phyloP scores from a whole-genome alignment of 2,797 vertebrate genomes.

The Brachymystax lenok region DNA sequence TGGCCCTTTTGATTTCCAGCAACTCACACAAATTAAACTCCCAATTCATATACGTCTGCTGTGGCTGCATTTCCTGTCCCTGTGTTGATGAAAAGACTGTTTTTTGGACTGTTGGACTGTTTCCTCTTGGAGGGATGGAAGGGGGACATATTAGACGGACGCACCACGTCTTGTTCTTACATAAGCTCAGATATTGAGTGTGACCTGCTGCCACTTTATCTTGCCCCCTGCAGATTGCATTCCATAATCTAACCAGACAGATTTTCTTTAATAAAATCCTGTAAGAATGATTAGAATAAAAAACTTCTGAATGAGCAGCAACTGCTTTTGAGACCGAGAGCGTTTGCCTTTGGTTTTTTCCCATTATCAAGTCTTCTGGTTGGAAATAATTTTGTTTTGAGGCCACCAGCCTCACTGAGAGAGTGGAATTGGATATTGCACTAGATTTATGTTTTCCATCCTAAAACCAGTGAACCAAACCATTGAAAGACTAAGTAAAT shows the following conservation, averaged over 20 bases:
- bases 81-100: slow-evolving; percentile 49
- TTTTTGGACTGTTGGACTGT: slow-evolving; percentile 52
- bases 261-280: slow-evolving; percentile 70
- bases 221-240: slow-evolving; percentile 63
- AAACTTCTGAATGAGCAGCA: slow-evolving; percentile 51
- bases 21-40: slow-evolving; percentile 1
- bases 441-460: slow-evolving; percentile 26
- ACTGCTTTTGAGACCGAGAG: slow-evolving; percentile 46
- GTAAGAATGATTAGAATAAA: slow-evolving; percentile 62
- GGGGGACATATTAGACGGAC: slow-evolving; percentile 21
- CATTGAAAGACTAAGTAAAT: slow-evolving; percentile 24
- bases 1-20: neutral
- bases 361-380: slow-evolving; percentile 20
- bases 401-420: neutral
- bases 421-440: slow-evolving; percentile 37
- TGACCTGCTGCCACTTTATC: slow-evolving; percentile 68
- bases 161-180: slow-evolving; percentile 54
- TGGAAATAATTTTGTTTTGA: slow-evolving; percentile 41
- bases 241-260: slow-evolving; percentile 72
- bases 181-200: slow-evolving; percentile 69
- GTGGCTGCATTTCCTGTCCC: slow-evolving; percentile 36
- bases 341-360: slow-evolving; percentile 24
- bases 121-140: slow-evolving; percentile 26
- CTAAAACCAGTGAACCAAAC: slow-evolving; percentile 8
- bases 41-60: slow-evolving; percentile 11